These are phyloP conservation scores for Imbricaverruca yamaguchii DNA, from an alignment of 2,888 invertebrate genomes.

Conservation along the genomic window DNA sequence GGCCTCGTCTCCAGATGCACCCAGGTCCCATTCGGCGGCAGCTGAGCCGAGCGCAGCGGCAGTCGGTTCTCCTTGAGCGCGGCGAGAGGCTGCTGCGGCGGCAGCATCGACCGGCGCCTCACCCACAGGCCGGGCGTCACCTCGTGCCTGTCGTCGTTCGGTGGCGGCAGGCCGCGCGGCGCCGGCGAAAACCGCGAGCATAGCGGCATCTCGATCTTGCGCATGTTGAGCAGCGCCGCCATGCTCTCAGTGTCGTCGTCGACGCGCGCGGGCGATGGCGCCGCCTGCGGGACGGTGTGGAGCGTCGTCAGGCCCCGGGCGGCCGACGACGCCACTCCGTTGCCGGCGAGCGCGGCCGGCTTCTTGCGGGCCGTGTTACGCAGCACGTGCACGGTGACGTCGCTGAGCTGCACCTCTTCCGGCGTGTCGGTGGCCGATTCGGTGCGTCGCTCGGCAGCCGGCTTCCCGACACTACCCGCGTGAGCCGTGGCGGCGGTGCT, in stretches of 20 bases:
- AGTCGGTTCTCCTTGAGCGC: too few species aligned
- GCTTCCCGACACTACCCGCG: too few species aligned
- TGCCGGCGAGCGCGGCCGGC: neutral
- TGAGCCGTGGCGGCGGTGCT: neutral
- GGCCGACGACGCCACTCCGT: too few species aligned
- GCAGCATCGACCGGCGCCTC: slow-evolving; percentile 7
- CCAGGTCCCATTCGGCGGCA: neutral
- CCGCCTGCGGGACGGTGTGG: neutral
- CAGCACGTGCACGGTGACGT: neutral
- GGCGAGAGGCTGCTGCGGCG: neutral
- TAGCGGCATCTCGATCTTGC: slow-evolving; percentile 13
- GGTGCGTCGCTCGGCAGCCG: too few species aligned
- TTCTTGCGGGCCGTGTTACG: neutral
- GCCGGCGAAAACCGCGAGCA: slow-evolving; percentile 22
- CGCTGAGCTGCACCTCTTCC: slow-evolving; percentile 1
- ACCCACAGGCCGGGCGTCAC: slow-evolving; percentile 21
- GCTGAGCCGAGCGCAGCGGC: too few species aligned
- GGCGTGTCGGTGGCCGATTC: neutral
- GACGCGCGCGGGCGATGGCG: neutral
- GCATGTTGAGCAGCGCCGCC: slow-evolving; percentile 3
- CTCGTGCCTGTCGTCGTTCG: slow-evolving; percentile 19
- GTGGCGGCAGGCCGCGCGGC: slow-evolving; percentile 24
- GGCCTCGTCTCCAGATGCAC: neutral
- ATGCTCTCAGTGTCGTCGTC: slow-evolving; percentile 25
- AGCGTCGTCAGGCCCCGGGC: neutral